These are phyloP conservation scores for Sminthurides aquaticus DNA, from an alignment of 2,888 invertebrate species.

Conservation along the genomic window DNA sequence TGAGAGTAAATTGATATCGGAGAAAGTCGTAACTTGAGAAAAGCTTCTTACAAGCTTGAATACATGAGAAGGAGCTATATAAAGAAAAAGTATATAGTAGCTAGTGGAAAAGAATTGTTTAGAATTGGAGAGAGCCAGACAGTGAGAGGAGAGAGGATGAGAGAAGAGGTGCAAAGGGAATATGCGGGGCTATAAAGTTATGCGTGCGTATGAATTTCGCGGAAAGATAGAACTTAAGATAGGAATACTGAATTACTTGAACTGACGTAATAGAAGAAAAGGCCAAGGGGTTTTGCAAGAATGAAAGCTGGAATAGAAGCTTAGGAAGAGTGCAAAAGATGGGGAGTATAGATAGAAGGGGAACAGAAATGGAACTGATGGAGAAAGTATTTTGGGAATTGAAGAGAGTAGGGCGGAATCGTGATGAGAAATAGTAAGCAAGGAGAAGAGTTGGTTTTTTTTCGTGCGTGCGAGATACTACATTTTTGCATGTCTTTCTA, in stretches of 20 bases:
- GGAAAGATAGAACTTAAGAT: no score
- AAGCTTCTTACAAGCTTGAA: no score
- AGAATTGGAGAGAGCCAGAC: no score
- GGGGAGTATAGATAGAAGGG: neutral
- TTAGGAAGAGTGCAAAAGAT: neutral
- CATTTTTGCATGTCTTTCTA: neutral
- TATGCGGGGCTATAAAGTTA: no score
- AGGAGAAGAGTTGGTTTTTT: neutral
- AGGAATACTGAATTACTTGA: no score
- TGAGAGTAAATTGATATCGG: slow-evolving; percentile 31
- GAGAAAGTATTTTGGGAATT: neutral
- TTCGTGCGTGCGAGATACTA: no score
- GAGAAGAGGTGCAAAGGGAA: neutral
- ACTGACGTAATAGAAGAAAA: no score
- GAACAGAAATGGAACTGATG: no score
- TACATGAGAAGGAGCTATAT: no score
- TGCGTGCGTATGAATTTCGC: no score
- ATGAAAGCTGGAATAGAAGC: neutral
- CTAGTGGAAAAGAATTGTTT: no score
- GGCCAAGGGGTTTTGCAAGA: neutral
- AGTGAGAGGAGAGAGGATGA: neutral
- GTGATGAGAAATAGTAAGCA: neutral
- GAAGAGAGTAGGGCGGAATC: neutral
- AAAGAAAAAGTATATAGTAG: no score
- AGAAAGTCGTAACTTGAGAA: slow-evolving; percentile 26